Percentiles rank a stretch among this genome's conserved stretches.
Conservation (phyloP, 2,113 vertebrate genomes). For the Dicaeum eximium region DNA sequence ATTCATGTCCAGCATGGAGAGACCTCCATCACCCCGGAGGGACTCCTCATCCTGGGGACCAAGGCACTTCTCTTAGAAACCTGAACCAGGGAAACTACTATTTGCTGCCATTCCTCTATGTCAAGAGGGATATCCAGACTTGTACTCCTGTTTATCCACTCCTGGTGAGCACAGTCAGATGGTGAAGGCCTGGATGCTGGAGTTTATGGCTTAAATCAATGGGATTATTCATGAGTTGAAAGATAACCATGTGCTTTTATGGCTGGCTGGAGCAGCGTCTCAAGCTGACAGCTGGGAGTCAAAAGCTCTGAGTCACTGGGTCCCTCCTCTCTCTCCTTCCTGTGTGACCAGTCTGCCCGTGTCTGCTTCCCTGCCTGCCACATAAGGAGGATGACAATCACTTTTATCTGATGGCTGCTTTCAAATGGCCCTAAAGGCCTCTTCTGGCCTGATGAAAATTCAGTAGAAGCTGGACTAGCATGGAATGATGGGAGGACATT, state of each 20-base stretch:
- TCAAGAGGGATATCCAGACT: background rate
- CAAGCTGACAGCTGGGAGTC: constrained; percentile 58
- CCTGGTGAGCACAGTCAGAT: background rate
- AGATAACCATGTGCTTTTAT: constrained; percentile 52
- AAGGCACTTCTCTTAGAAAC: background rate
- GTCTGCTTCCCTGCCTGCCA: constrained; percentile 69
- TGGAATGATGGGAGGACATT: constrained; percentile 9
- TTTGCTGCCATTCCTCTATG: background rate
- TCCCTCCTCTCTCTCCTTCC: constrained; percentile 57
- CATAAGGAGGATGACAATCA: constrained; percentile 55
- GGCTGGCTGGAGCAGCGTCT: constrained; percentile 23
- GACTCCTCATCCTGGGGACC: background rate
- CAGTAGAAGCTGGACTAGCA: background rate
- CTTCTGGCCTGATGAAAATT: constrained; percentile 63
- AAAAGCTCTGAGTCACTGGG: constrained; percentile 64
- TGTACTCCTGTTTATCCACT: background rate
- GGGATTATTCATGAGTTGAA: constrained; percentile 42
- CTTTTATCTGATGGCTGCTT: constrained; percentile 65
- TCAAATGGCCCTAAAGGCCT: constrained; percentile 66
- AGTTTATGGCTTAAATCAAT: constrained; percentile 24
- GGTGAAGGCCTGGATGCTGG: background rate
- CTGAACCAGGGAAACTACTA: background rate
- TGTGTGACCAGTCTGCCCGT: constrained; percentile 65
- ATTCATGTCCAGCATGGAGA: rapidly evolving
- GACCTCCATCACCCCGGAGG: background rate